Conservation (phyloP, 2,113 vertebrate species). For the Dasypus novemcinctus region DNA sequence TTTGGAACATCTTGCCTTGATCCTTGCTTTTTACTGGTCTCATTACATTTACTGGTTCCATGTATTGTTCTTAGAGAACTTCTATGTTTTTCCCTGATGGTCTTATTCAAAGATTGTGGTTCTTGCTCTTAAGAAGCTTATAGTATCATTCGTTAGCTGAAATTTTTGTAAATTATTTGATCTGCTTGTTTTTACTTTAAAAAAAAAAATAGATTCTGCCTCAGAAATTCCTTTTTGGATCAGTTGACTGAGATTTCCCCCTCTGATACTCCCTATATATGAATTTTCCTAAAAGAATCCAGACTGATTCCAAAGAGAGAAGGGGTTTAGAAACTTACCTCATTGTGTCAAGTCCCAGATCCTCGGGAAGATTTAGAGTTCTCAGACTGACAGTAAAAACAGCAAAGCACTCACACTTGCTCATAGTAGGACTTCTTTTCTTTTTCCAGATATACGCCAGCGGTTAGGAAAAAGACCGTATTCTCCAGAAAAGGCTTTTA, state of each 20-base stretch:
- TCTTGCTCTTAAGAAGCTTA: not conserved
- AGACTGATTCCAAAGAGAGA: not conserved
- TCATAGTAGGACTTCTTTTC: conserved; percentile 73
- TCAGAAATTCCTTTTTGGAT: conserved; percentile 28
- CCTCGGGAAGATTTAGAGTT: not conserved
- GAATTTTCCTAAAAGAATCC: not conserved
- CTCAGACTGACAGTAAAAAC: not conserved
- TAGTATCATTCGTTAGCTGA: not conserved
- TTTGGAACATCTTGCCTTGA: not conserved
- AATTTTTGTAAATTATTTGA: not conserved
- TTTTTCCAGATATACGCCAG: conserved; percentile 90
- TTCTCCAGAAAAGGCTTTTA: conserved; percentile 89
- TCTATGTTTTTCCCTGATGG: not conserved
- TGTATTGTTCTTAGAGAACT: conserved; percentile 5
- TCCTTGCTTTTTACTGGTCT: not conserved
- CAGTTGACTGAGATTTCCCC: not conserved
- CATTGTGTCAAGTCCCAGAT: not conserved
- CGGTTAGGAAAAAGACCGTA: conserved; percentile 93
- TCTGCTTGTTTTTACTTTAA: conserved; percentile 16
- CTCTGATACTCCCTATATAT: not conserved
- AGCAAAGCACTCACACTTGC: not conserved
- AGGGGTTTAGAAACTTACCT: not conserved
- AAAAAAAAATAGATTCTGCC: not conserved
- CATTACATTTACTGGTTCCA: not conserved
- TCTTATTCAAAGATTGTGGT: not conserved